phyloP scores from a whole-genome alignment of 2,888 invertebrate species.

The Gortyna flavago region DNA sequence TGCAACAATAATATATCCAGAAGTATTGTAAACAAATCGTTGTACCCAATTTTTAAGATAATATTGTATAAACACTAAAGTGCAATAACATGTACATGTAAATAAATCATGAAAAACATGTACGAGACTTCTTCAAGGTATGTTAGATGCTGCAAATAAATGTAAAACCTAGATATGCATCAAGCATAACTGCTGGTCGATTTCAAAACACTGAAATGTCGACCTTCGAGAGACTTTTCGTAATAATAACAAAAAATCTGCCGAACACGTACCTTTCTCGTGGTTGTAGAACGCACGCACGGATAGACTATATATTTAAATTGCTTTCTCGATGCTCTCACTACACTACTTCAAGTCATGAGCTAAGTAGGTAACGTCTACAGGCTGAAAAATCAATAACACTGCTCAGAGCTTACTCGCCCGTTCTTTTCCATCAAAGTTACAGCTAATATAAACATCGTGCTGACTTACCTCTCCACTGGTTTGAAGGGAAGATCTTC shows the following conservation, averaged over 20 bases:
- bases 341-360: slow-evolving; percentile 45
- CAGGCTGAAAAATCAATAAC: slow-evolving; percentile 77
- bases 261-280: slow-evolving; percentile 33
- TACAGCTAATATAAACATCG: slow-evolving; percentile 53
- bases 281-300: slow-evolving; percentile 14
- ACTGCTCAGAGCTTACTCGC: slow-evolving; percentile 62
- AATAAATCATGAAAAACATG: slow-evolving; percentile 22
- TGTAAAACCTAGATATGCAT: slow-evolving; percentile 73
- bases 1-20: background rate
- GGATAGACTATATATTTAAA: slow-evolving; percentile 19
- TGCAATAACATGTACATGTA: slow-evolving; percentile 1
- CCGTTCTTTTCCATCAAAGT: slow-evolving; percentile 62
- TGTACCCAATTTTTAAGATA: slow-evolving; percentile 9
- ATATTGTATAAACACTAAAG: background rate
- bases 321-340: slow-evolving; percentile 32
- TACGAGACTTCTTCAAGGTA: slow-evolving; percentile 18
- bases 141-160: slow-evolving; percentile 59
- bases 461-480: slow-evolving; percentile 74
- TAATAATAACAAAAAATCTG: slow-evolving; percentile 44
- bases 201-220: slow-evolving; percentile 78
- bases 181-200: slow-evolving; percentile 71
- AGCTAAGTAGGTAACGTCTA: slow-evolving; percentile 61
- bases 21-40: slow-evolving; percentile 16
- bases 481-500: slow-evolving; percentile 52
- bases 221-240: slow-evolving; percentile 69